Evolutionary conservation across 2,113 vertebrate species (phyloP), one percentile per base, ranked within the genome.

Genomic region (Nyctereutes procyonoides): DNA sequence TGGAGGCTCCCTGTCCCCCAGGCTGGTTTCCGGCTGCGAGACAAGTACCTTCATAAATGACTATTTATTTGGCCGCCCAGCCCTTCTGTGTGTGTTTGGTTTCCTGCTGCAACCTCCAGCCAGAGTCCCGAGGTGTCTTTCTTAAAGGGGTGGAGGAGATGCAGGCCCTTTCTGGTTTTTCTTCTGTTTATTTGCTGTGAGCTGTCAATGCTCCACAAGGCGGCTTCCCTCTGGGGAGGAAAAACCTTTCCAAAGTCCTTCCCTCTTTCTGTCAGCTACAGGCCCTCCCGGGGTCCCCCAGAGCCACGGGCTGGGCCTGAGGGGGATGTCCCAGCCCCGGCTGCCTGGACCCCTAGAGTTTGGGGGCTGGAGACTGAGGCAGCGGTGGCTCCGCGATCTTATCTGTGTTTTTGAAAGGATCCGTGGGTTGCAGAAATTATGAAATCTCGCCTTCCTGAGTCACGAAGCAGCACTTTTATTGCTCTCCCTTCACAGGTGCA

Each of bases 41-140:
- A 98, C 97, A 98, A 96, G 96, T 89, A 71, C 94, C 97, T 98
- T 98, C 93, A 98, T 98, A 98, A 98, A 98, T 76, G 91, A 69
- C 86, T 98, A 88, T 97, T 98, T 98, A 95, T 98, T 97, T 98
- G 95, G 97, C 97, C 26, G 97, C 91, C 96, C 96, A 77, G 97
- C 95, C 96, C 96, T 96, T 97, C 96, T 95, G 95, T 90, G 43
- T 79, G 92, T 58, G 82, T 77, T 73, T 88, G 89, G 71, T 93
- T 98, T 97, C 97, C 97, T 97, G 96, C 85, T 88, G 84, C 15
- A 85, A 81, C 88, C 92, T 97, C 96, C 97, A 98, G 97, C 97
- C 86, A 55, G 98, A 93, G 96, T 98, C 95, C 79, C 87, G 95
- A 97, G 92, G 92, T 96, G 83, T 58, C 95, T 97, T 88, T 95